Conservation (phyloP, 2,113 vertebrate species). For the Hemichromis elongatus region DNA sequence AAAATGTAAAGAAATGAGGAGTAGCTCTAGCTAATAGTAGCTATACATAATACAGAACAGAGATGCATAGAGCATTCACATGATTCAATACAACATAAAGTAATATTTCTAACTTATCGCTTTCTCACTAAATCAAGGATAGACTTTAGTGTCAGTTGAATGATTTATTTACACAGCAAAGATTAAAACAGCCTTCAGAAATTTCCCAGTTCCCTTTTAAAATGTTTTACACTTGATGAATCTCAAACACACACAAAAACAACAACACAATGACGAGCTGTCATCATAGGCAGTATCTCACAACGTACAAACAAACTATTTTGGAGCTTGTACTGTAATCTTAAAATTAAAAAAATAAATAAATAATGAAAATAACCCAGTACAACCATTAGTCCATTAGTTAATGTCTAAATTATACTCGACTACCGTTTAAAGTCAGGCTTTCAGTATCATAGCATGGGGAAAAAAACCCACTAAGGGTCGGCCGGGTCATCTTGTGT, state of each 20-base stretch:
- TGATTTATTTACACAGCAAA: neutral
- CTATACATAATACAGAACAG: neutral
- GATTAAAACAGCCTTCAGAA: neutral
- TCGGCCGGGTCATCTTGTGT: neutral
- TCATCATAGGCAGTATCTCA: neutral
- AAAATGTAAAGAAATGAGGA: neutral
- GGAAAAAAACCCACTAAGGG: neutral
- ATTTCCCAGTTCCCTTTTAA: neutral
- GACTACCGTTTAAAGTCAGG: neutral
- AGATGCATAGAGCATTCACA: neutral
- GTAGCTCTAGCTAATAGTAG: too few species aligned
- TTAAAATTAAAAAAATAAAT: neutral
- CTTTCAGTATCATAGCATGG: neutral
- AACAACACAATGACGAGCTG: neutral
- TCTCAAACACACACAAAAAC: neutral
- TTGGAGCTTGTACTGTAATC: neutral
- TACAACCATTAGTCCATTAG: neutral
- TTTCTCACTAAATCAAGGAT: neutral
- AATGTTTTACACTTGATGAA: neutral
- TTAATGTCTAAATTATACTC: neutral
- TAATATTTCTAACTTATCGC: neutral
- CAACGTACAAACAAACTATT: neutral
- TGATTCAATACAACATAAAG: neutral
- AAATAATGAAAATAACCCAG: neutral
- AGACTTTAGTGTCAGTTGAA: neutral